phyloP scores from a whole-genome alignment of 2,888 invertebrate species.

The Dromius quadrimaculatus region DNA sequence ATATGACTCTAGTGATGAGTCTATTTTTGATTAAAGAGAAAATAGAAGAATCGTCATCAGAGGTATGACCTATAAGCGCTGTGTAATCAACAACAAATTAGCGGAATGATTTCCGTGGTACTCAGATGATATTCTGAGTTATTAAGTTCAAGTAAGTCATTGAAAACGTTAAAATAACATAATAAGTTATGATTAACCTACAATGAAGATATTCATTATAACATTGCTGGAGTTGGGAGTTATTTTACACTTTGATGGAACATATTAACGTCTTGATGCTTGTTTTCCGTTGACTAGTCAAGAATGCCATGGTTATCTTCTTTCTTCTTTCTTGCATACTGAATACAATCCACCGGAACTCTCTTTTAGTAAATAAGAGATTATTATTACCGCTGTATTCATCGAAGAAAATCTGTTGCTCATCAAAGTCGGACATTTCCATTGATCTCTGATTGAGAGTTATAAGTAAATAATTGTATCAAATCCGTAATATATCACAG shows the following conservation, averaged over 20 bases:
- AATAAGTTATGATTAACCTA: not conserved
- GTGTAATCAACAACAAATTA: not conserved
- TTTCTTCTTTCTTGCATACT: not conserved
- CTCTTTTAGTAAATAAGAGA: slow-evolving; percentile 2
- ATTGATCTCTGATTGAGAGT: too few relatives aligned
- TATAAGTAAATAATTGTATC: too few relatives aligned
- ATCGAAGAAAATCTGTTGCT: slow-evolving; percentile 8
- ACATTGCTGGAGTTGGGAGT: not conserved
- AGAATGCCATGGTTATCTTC: slow-evolving; percentile 18
- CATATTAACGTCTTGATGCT: not conserved
- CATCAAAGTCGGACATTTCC: too few relatives aligned
- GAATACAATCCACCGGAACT: slow-evolving; percentile 22
- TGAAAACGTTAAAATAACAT: not conserved
- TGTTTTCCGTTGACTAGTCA: slow-evolving; percentile 16
- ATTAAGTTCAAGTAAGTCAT: slow-evolving; percentile 2
- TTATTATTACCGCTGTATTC: slow-evolving; percentile 11
- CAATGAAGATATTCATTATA: slow-evolving; percentile 5
- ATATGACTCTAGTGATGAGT: not conserved
- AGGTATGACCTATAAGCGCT: not conserved
- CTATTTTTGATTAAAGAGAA: not conserved
- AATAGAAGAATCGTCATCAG: not conserved
- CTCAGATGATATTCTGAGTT: not conserved
- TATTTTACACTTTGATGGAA: not conserved
- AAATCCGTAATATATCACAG: too few relatives aligned
- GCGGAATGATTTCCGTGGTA: not conserved